Evolutionary conservation across 64 coral and sea anemone species (phyloP).

Genomic region (Dendronephthya gigantea): DNA sequence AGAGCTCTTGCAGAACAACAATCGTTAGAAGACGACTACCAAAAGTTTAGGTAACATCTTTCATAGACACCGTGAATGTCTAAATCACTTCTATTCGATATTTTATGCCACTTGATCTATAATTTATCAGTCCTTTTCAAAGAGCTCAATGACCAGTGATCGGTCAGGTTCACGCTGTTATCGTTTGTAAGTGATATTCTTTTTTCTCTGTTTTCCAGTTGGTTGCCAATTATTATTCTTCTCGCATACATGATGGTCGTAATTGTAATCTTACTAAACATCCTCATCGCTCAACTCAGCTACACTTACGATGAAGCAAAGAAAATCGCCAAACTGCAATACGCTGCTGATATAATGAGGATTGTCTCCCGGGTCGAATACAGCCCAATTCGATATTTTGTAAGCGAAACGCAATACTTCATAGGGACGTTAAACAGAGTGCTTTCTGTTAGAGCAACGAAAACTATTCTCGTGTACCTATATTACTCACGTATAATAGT

Average conservation of each 20-base stretch:
- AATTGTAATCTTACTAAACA: constrained; percentile 71
- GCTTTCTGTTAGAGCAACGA: no score
- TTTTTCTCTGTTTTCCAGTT: constrained; percentile 25
- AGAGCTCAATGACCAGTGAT: no score
- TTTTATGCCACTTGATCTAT: no score
- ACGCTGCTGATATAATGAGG: constrained; percentile 65
- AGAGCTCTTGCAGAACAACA: constrained; percentile 54
- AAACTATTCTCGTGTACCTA: background rate
- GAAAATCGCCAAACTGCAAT: constrained; percentile 68
- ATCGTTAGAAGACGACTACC: constrained; percentile 51
- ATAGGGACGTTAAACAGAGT: no score
- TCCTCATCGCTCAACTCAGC: constrained; percentile 87
- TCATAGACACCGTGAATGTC: background rate
- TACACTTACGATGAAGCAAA: constrained; percentile 84
- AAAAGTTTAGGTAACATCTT: constrained; percentile 52
- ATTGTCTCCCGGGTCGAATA: constrained; percentile 66
- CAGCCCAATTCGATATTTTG: constrained; percentile 34
- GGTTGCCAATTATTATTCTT: constrained; percentile 66
- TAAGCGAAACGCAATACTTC: background rate
- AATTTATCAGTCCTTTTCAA: no score
- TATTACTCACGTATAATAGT: background rate
- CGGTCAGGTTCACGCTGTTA: no score
- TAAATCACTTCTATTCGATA: no score
- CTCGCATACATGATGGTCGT: constrained; percentile 85
- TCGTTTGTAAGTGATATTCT: background rate